phyloP scores from a whole-genome alignment of 1,140 invertebrate species.

The Lithobius niger region DNA sequence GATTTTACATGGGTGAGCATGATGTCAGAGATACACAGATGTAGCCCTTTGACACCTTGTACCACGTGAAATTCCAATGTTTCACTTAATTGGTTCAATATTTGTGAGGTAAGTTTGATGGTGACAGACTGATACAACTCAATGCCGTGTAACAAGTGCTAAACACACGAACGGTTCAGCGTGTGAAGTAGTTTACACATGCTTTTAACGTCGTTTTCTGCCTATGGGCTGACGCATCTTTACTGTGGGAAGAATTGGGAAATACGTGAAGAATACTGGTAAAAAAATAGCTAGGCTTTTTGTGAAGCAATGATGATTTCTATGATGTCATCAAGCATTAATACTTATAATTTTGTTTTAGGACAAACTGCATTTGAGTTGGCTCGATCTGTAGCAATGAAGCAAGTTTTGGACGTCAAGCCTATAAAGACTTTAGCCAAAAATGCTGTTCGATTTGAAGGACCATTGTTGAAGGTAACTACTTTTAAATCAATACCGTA shows the following conservation, averaged over 20 bases:
- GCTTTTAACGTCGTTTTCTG: not conserved
- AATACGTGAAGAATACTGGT: slow-evolving; percentile 35
- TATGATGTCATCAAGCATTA: not conserved
- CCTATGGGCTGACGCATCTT: not conserved
- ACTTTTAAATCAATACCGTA: too few relatives aligned
- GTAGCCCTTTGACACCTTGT: too few relatives aligned
- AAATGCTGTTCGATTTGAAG: slow-evolving; percentile 46
- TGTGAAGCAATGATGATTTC: not conserved
- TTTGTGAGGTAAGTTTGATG: too few relatives aligned
- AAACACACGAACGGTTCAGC: not conserved
- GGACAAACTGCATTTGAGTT: slow-evolving; percentile 47
- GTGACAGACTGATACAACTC: too few relatives aligned
- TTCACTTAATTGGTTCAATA: too few relatives aligned
- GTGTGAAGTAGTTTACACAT: not conserved
- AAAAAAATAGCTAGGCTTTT: slow-evolving; percentile 18
- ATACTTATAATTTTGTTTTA: slow-evolving; percentile 23
- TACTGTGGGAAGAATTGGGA: not conserved
- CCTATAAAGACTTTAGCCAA: slow-evolving; percentile 43
- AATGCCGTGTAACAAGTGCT: too few relatives aligned
- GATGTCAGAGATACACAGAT: too few relatives aligned
- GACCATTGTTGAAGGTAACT: slow-evolving; percentile 43
- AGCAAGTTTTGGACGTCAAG: slow-evolving; percentile 47
- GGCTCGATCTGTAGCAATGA: slow-evolving; percentile 44
- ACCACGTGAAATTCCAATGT: too few relatives aligned
- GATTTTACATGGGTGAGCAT: too few relatives aligned